A percentile compares a stretch with the other conserved stretches of the same genome.
Conservation (phyloP, 2,888 invertebrate species). For the Furcula furcula region DNA sequence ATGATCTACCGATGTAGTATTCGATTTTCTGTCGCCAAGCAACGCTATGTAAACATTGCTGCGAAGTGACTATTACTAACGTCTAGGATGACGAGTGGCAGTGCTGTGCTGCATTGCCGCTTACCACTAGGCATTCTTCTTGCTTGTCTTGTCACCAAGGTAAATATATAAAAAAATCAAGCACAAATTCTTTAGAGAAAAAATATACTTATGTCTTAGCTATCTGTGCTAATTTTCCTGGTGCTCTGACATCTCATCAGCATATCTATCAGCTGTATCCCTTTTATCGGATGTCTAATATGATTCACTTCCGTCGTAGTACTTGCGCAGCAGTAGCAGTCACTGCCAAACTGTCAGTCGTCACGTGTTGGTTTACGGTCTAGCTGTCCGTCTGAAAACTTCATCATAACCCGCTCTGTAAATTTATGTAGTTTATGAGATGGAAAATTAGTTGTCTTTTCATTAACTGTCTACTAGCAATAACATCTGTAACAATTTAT, state of each 20-base stretch:
- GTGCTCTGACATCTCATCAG: not conserved
- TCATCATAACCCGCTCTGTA: slow-evolving; percentile 8
- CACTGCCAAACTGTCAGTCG: slow-evolving; percentile 28
- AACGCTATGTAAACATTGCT: too few relatives aligned
- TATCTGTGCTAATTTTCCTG: too few relatives aligned
- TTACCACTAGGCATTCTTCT: too few relatives aligned
- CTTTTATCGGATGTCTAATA: slow-evolving; percentile 3
- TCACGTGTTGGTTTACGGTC: slow-evolving; percentile 19
- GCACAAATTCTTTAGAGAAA: too few relatives aligned
- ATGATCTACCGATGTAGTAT: too few relatives aligned
- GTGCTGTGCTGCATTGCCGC: too few relatives aligned
- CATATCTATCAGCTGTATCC: not conserved
- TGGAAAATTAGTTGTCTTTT: slow-evolving; percentile 6
- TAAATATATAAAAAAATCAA: too few relatives aligned
- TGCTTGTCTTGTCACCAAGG: too few relatives aligned
- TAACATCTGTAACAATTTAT: not conserved
- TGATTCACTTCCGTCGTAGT: slow-evolving; percentile 23
- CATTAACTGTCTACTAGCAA: not conserved
- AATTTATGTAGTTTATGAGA: slow-evolving; percentile 12
- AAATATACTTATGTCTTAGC: too few relatives aligned
- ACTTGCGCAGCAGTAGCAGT: slow-evolving; percentile 10
- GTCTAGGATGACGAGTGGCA: too few relatives aligned
- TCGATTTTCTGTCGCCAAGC: too few relatives aligned
- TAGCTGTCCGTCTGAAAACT: slow-evolving; percentile 11
- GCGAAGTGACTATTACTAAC: too few relatives aligned